Evolutionary conservation across 2,888 invertebrate genomes (phyloP).

Genomic region (Chrysolina haemoptera): DNA sequence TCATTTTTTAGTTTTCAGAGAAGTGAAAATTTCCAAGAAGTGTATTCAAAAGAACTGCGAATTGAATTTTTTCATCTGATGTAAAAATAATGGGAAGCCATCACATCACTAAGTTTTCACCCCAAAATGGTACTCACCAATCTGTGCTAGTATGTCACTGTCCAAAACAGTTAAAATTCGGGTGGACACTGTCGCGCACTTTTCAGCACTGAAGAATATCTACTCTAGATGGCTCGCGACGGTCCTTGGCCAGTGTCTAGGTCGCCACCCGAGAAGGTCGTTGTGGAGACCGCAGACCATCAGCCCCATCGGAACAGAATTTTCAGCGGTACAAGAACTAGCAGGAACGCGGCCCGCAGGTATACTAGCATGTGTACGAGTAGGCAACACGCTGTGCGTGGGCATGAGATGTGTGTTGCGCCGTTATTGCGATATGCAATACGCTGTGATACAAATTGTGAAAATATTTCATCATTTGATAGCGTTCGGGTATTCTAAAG

Average conservation of each 20-base stretch:
- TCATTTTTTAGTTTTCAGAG: too few relatives aligned
- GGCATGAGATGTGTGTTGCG: slow-evolving; percentile 20
- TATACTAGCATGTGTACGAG: neutral
- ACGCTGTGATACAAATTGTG: too few relatives aligned
- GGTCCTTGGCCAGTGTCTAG: slow-evolving; percentile 51
- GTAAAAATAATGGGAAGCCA: too few relatives aligned
- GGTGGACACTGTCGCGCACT: slow-evolving; percentile 47
- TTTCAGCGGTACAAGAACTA: neutral
- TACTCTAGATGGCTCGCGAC: slow-evolving; percentile 33
- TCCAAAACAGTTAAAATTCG: slow-evolving; percentile 45
- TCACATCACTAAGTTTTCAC: too few relatives aligned
- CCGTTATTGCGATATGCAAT: neutral
- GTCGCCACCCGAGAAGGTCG: slow-evolving; percentile 54
- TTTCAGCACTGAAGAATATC: slow-evolving; percentile 47
- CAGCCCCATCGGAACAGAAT: slow-evolving; percentile 37
- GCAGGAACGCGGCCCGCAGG: neutral
- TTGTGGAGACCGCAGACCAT: slow-evolving; percentile 48
- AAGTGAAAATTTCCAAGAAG: too few relatives aligned
- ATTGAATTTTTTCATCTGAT: too few relatives aligned
- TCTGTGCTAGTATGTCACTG: slow-evolving; percentile 36
- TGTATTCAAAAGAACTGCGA: too few relatives aligned
- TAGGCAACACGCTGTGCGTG: slow-evolving; percentile 26
- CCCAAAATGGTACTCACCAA: slow-evolving; percentile 42
- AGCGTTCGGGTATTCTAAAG: too few relatives aligned
- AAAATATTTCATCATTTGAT: too few relatives aligned